Conservation (phyloP, 2,888 invertebrate species). For the Adelognathus sp. region DNA sequence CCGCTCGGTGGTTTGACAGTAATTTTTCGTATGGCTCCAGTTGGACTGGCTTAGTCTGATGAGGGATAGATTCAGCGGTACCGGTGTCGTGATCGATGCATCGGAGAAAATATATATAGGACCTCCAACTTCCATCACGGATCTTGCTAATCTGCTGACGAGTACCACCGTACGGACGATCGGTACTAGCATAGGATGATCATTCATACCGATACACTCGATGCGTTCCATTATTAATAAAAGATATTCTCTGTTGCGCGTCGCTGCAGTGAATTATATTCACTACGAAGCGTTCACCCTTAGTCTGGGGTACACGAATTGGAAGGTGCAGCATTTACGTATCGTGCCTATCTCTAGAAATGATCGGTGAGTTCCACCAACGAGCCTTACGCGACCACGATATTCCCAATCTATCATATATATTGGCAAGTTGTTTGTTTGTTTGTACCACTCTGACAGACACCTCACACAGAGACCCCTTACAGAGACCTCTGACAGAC, state of each 20-base stretch:
- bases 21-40: no score
- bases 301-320: background rate
- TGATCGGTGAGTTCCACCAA: background rate
- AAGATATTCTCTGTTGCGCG: background rate
- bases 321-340: background rate
- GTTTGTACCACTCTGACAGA: no score
- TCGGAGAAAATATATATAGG: background rate
- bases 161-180: background rate
- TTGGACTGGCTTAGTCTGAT: constrained; percentile 1
- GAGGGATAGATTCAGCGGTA: background rate
- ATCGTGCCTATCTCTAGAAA: background rate
- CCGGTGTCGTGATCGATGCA: background rate
- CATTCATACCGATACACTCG: no score
- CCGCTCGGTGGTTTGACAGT: no score
- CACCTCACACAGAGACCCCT: no score
- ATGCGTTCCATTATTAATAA: no score
- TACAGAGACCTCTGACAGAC: no score
- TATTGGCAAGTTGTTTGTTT: no score
- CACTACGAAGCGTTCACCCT: background rate
- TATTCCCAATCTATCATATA: no score
- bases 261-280: constrained; percentile 6
- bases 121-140: background rate
- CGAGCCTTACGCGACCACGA: no score
- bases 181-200: background rate
- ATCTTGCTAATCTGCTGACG: background rate